Evolutionary conservation across 2,888 invertebrate genomes (phyloP).

Genomic region (Capitulum mitella): DNA sequence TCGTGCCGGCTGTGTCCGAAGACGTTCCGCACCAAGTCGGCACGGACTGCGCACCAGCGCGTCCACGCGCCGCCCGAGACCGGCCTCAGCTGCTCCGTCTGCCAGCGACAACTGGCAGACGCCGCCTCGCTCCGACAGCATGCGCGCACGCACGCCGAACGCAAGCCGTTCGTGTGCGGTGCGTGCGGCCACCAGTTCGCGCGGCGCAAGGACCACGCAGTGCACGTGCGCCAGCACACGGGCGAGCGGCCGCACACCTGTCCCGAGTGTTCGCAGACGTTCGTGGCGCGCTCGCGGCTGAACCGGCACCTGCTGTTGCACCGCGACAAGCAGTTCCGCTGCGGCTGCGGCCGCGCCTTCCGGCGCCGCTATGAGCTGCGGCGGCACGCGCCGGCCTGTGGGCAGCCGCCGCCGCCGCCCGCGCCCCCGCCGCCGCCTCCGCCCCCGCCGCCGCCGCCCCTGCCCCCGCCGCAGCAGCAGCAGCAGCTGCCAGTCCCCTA

Average conservation of each 20-base stretch:
- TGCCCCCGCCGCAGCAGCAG: neutral
- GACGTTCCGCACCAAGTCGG: slow-evolving; percentile 34
- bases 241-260: slow-evolving; percentile 27
- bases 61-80: slow-evolving; percentile 30
- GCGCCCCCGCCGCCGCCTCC: neutral
- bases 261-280: slow-evolving; percentile 18
- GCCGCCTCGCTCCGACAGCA: slow-evolving; percentile 34
- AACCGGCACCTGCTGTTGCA: slow-evolving; percentile 15
- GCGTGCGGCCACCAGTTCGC: slow-evolving; percentile 32
- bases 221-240: slow-evolving; percentile 33
- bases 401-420: neutral
- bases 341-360: slow-evolving; percentile 6
- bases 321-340: neutral
- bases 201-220: slow-evolving; percentile 33
- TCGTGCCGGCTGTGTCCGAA: slow-evolving; percentile 33
- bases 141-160: slow-evolving; percentile 32
- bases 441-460: neutral
- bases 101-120: slow-evolving; percentile 28
- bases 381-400: neutral
- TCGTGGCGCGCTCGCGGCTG: slow-evolving; percentile 21
- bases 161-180: slow-evolving; percentile 33
- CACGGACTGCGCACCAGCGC: slow-evolving; percentile 31
- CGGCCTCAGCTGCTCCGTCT: slow-evolving; percentile 30
- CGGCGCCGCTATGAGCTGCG: slow-evolving; percentile 7
- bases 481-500: neutral